A percentile compares a stretch with the other conserved stretches of the same genome.
These are phyloP conservation scores for Porites evermanni DNA, from an alignment of 92 coral and sea anemone genomes.

Conservation along the genomic window DNA sequence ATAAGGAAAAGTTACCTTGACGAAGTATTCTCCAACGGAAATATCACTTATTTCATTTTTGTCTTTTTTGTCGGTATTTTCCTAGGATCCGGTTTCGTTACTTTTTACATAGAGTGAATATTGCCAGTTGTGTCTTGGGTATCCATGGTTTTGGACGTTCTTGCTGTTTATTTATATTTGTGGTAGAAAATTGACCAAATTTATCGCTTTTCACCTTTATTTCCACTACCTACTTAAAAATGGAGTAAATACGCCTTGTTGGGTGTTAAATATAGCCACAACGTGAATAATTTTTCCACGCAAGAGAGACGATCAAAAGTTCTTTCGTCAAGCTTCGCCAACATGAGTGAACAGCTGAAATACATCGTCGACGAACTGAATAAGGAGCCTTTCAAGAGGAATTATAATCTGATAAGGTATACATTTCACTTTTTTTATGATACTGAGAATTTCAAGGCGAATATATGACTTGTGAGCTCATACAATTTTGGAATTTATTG, in stretches of 20 bases:
- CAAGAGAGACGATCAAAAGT: background rate
- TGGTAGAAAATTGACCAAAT: background rate
- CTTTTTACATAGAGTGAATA: slow-evolving; percentile 1
- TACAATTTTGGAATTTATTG: background rate
- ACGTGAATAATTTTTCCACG: background rate
- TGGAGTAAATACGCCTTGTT: background rate
- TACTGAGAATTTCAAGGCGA: background rate
- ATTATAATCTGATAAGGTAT: slow-evolving; percentile 98
- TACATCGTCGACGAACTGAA: slow-evolving; percentile 95
- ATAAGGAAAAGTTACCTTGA: background rate
- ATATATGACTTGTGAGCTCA: background rate
- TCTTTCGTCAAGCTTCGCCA: slow-evolving; percentile 25
- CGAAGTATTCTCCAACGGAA: background rate
- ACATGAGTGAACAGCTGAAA: slow-evolving; percentile 95
- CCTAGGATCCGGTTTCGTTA: background rate
- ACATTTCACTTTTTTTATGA: background rate
- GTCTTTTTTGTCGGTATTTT: background rate
- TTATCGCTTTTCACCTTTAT: background rate
- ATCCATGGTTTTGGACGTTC: slow-evolving; percentile 32
- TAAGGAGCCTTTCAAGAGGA: slow-evolving; percentile 94
- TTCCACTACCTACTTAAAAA: background rate
- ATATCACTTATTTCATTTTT: too few relatives aligned
- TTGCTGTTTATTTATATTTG: slow-evolving; percentile 9
- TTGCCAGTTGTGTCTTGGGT: slow-evolving; percentile 31
- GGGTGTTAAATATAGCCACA: background rate